Conservation (phyloP, 2,888 invertebrate species). For the Temnothorax ravouxi region DNA sequence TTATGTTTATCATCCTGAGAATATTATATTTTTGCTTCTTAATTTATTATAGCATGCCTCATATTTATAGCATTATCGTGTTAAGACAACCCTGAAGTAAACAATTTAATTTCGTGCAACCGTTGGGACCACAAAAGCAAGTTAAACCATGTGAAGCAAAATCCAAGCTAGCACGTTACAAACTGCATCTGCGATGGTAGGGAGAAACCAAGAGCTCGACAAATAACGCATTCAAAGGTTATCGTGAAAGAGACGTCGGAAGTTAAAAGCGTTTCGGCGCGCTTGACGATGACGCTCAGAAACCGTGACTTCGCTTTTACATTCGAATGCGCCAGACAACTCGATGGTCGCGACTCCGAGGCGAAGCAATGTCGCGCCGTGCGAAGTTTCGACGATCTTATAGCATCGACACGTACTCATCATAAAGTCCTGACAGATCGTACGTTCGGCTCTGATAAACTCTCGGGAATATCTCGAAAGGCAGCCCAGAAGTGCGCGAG, state of each 20-base stretch:
- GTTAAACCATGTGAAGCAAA: conserved; percentile 26
- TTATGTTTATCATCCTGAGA: neutral
- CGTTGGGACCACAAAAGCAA: conserved; percentile 1
- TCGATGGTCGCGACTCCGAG: neutral
- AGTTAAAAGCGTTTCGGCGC: conserved; percentile 34
- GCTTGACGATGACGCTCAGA: conserved; percentile 17
- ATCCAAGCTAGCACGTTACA: conserved; percentile 14
- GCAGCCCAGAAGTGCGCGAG: conserved; percentile 29
- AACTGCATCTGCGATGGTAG: neutral
- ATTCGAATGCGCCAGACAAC: conserved; percentile 39
- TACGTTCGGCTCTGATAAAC: conserved; percentile 59
- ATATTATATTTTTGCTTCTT: neutral
- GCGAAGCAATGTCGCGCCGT: neutral
- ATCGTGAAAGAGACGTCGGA: conserved; percentile 32
- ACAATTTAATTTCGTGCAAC: conserved; percentile 3
- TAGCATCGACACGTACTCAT: conserved; percentile 59
- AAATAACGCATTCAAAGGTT: conserved; percentile 33
- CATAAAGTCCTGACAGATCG: conserved; percentile 64
- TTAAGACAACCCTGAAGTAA: neutral
- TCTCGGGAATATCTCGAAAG: conserved; percentile 28
- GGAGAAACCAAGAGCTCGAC: conserved; percentile 12
- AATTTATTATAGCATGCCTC: neutral
- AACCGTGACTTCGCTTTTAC: conserved; percentile 41
- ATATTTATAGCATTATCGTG: neutral
- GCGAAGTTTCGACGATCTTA: conserved; percentile 16